Percentiles rank a stretch among this genome's conserved stretches.
Evolutionary conservation across 2,113 vertebrate species (phyloP).

Genomic region (Irena cyanogastra): DNA sequence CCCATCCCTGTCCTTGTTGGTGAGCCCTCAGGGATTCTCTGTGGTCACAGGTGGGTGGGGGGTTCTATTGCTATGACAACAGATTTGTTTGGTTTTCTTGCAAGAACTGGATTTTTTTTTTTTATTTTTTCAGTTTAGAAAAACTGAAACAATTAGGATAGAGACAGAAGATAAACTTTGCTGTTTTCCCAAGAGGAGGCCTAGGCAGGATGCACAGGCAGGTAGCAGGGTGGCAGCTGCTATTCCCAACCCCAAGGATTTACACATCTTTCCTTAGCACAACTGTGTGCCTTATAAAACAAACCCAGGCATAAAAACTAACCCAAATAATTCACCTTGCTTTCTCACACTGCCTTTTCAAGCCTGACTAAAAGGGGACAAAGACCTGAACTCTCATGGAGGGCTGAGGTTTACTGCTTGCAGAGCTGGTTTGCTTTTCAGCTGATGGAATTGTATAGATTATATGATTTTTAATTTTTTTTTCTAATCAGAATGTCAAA

Average conservation of each 20-base stretch:
- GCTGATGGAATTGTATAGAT: not conserved
- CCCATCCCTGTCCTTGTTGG: fast-evolving
- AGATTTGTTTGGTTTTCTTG: not conserved
- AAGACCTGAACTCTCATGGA: not conserved
- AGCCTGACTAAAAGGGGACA: not conserved
- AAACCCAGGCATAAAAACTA: not conserved
- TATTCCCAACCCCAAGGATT: not conserved
- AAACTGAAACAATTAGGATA: not conserved
- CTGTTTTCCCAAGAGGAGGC: not conserved
- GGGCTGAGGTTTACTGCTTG: not conserved
- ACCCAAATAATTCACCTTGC: not conserved
- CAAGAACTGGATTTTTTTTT: not conserved
- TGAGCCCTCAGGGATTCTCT: no score
- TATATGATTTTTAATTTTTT: not conserved
- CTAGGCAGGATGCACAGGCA: not conserved
- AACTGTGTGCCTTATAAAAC: not conserved
- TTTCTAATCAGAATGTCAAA: not conserved
- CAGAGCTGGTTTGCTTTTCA: not conserved
- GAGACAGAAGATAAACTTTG: not conserved
- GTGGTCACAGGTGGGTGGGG: no score
- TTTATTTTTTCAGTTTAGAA: not conserved
- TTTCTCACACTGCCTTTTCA: not conserved
- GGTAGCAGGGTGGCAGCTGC: not conserved
- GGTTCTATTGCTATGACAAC: not conserved
- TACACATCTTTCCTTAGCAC: not conserved